Base-by-base conservation (phyloP, 2,888 invertebrate species). In the Drosophila antonietae region DNA sequence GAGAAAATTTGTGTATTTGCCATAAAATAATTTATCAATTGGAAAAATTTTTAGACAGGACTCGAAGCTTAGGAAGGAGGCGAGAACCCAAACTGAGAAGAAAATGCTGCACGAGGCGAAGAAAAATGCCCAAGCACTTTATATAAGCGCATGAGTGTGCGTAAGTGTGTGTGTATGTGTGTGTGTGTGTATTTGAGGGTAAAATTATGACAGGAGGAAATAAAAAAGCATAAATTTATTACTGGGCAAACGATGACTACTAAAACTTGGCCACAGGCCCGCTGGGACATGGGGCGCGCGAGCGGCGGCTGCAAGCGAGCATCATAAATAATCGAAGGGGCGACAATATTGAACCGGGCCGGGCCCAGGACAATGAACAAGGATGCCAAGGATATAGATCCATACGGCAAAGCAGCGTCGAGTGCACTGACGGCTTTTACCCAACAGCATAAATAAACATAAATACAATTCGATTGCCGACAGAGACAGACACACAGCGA, bases 141-240 rank as follows among this genome's bases (percentile, higher is more conserved):
- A 64, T 75, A 68, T 68, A 62, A 75, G 65, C 39, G 57, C 51
- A 55, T 43, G 46, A 46, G 39, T 59, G 41, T 62, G 58, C 57
- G 15, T 33, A 35, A 1, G 52, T 37, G 66, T n/a, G 18, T 57
- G 51, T 37, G 66, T n/a, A n/a, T 57, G 51, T 49, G 63, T 15
- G 68, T 58, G 72, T 78, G 70, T 82, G 83, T 81, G 77, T 80
- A 71, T 78, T 86, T 83, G 88, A 80, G 88, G 83, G 69, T 83
- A 90, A 88, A 89, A 90, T 90, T 89, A 90, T 90, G 89, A 88
- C 89, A 88, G 89, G 73, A 86, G 90, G 90, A 89, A 89, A 89
- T 89, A 90, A 88, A 89, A 89, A 83, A 89, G 79, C 85, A 89
- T 89, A 87, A 88, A 89, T 89, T 90, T 89, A 89, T 90, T 89